phyloP scores from a whole-genome alignment of 2,113 vertebrate genomes.

The Muscicapa adusta region DNA sequence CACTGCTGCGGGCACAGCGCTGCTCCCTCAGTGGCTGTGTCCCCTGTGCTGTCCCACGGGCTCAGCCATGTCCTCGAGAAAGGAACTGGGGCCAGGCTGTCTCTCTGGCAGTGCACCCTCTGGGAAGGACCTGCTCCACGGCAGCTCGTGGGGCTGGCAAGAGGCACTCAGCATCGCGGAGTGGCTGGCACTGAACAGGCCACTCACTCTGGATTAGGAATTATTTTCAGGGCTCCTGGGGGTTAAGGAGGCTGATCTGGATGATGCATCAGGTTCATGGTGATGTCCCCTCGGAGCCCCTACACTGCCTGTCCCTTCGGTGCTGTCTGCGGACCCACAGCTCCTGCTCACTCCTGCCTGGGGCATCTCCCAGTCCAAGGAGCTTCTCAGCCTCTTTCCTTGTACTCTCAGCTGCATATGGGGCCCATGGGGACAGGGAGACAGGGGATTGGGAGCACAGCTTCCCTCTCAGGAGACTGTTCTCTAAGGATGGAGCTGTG shows the following conservation, averaged over 20 bases:
- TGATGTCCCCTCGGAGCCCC: not conserved
- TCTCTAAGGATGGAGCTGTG: not conserved
- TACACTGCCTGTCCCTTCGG: accelerated
- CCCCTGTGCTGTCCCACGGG: not conserved
- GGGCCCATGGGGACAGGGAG: not conserved
- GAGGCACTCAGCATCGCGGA: not conserved
- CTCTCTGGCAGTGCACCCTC: not conserved
- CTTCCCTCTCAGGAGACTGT: not conserved
- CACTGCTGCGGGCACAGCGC: accelerated
- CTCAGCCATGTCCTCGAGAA: accelerated
- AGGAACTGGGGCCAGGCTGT: not conserved
- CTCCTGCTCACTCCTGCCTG: not conserved
- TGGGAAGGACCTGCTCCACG: not conserved
- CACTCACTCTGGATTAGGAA: not conserved
- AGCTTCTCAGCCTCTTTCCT: not conserved
- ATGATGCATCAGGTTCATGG: not conserved
- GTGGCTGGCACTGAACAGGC: not conserved
- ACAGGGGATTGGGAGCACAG: not conserved
- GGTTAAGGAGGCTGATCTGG: not conserved
- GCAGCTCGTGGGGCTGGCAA: accelerated
- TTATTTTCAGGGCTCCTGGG: not conserved
- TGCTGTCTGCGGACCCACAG: not conserved
- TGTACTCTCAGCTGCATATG: accelerated
- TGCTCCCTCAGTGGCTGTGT: not conserved
- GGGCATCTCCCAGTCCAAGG: not conserved